Conservation (phyloP, 2,888 invertebrate genomes). For the Dasypogon diadema region DNA sequence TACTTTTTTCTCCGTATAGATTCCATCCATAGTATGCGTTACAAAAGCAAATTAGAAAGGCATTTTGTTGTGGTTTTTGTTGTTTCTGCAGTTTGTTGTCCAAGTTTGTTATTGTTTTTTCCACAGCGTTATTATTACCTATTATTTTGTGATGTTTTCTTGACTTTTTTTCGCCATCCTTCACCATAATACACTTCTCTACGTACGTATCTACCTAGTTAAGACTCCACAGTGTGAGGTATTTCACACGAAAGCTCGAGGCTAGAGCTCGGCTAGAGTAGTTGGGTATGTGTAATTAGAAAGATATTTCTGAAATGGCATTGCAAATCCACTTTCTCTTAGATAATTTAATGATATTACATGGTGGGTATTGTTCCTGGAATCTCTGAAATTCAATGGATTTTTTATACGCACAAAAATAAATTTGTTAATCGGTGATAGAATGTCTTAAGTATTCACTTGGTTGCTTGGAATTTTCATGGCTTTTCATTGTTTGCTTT, state of each 20-base stretch:
- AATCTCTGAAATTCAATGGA: slow-evolving; percentile 1
- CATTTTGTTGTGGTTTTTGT: slow-evolving; percentile 12
- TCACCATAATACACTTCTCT: background rate
- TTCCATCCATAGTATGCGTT: background rate
- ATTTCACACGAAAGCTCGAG: slow-evolving; percentile 22
- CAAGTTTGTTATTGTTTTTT: slow-evolving; percentile 44
- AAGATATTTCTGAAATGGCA: slow-evolving; percentile 40
- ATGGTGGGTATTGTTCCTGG: slow-evolving; percentile 12
- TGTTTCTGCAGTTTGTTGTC: slow-evolving; percentile 7
- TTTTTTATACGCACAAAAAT: background rate
- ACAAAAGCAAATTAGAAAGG: slow-evolving; percentile 39
- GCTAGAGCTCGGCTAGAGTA: background rate
- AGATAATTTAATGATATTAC: slow-evolving; percentile 41
- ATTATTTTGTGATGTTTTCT: slow-evolving; percentile 41
- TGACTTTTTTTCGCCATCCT: background rate
- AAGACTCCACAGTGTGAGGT: slow-evolving; percentile 8
- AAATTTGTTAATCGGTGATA: background rate
- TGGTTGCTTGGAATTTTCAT: slow-evolving; percentile 7
- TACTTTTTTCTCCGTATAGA: background rate
- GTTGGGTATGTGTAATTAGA: slow-evolving; percentile 21
- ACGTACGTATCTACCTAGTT: slow-evolving; percentile 6
- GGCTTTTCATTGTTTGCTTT: slow-evolving; percentile 8
- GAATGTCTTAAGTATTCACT: background rate
- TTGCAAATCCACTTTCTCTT: slow-evolving; percentile 46
- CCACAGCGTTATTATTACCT: slow-evolving; percentile 32